phyloP scores from a whole-genome alignment of 2,888 invertebrate genomes.

The Orthonevra nobilis region DNA sequence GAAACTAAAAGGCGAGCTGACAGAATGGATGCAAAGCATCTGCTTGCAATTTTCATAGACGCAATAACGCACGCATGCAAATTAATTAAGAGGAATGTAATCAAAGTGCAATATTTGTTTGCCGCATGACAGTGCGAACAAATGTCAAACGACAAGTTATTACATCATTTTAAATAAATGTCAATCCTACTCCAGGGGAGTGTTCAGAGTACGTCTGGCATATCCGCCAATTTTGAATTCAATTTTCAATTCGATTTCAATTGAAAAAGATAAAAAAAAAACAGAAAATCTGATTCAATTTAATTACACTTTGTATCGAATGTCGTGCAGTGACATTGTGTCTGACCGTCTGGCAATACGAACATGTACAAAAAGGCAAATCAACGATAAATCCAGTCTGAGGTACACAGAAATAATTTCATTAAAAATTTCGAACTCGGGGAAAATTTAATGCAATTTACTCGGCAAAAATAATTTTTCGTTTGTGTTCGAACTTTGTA shows the following conservation, averaged over 20 bases:
- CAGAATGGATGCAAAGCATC: slow-evolving; percentile 29
- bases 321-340: slow-evolving; percentile 12
- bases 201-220: slow-evolving; percentile 40
- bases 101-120: slow-evolving; percentile 25
- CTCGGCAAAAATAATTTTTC: no score
- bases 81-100: slow-evolving; percentile 49
- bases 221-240: slow-evolving; percentile 50
- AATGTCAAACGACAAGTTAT: slow-evolving; percentile 51
- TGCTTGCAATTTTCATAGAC: slow-evolving; percentile 43
- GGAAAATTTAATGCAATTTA: neutral
- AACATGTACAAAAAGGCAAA: slow-evolving; percentile 14
- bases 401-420: slow-evolving; percentile 51
- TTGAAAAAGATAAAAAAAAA: slow-evolving; percentile 2
- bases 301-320: slow-evolving; percentile 59
- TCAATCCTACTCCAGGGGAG: slow-evolving; percentile 15
- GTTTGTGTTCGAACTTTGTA: no score
- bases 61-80: slow-evolving; percentile 4
- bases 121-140: slow-evolving; percentile 3
- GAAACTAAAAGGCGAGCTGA: slow-evolving; percentile 15
- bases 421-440: slow-evolving; percentile 48
- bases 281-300: slow-evolving; percentile 62
- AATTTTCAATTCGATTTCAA: slow-evolving; percentile 59
- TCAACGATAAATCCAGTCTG: slow-evolving; percentile 35
- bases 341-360: slow-evolving; percentile 1
- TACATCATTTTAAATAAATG: slow-evolving; percentile 61